Conservation (phyloP, 2,888 invertebrate genomes). For the Sinodicranocentrus sp. region DNA sequence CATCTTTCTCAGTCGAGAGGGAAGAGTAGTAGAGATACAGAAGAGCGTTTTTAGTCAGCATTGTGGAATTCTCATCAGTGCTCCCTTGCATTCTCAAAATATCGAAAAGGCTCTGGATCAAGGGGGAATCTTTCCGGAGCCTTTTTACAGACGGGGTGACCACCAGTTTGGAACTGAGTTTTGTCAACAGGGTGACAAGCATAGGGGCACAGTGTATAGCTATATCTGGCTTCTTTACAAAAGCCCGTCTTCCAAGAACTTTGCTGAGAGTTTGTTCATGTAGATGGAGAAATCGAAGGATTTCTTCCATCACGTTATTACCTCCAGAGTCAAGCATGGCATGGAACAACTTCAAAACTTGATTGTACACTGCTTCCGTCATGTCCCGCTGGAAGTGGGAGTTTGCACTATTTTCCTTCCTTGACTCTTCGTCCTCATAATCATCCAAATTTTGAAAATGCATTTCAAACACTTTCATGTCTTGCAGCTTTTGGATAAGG, state of each 20-base stretch:
- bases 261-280: constrained; percentile 68
- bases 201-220: constrained; percentile 39
- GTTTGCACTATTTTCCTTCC: neutral
- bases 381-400: neutral
- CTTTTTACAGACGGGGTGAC: constrained; percentile 58
- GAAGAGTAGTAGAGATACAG: constrained; percentile 70
- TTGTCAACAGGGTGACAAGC: constrained; percentile 67
- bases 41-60: constrained; percentile 65
- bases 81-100: constrained; percentile 65
- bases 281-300: constrained; percentile 49
- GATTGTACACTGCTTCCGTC: constrained; percentile 69
- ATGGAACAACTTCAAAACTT: constrained; percentile 72
- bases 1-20: constrained; percentile 50
- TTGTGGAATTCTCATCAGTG: constrained; percentile 31
- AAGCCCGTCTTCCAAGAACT: constrained; percentile 26
- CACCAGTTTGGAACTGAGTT: constrained; percentile 26
- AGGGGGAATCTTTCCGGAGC: constrained; percentile 14
- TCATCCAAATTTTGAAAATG: constrained; percentile 48
- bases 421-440: too few species aligned
- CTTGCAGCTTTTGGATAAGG: constrained; percentile 69
- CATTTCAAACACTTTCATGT: constrained; percentile 74
- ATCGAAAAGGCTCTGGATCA: constrained; percentile 49
- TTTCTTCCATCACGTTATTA: constrained; percentile 72
- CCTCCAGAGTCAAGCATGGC: constrained; percentile 70
- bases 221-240: constrained; percentile 23